These are phyloP conservation scores for Ptychochromis oligacanthus DNA, from an alignment of 2,113 vertebrate species.

Conservation along the genomic window DNA sequence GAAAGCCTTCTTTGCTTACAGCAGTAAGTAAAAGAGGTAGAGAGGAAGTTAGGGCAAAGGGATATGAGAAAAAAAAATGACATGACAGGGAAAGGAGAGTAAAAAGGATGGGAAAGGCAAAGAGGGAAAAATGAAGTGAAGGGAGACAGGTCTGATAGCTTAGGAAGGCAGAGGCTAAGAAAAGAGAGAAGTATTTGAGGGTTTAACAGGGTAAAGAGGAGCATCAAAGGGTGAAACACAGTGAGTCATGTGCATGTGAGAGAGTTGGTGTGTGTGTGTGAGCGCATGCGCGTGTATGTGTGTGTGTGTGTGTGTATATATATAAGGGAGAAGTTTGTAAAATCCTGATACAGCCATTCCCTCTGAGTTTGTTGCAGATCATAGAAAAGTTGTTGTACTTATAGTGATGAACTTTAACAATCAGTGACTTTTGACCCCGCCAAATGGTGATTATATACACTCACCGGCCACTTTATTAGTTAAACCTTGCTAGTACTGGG, in stretches of 20 bases:
- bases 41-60: not conserved
- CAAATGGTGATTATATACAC: not conserved
- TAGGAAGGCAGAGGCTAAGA: not conserved
- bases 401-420: not conserved
- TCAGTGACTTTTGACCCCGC: not conserved
- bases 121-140: not conserved
- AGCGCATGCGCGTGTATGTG: not conserved
- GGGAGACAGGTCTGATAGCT: slow-evolving; percentile 38
- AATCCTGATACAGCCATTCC: slow-evolving; percentile 19
- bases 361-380: not conserved
- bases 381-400: slow-evolving; percentile 7
- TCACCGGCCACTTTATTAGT: not conserved
- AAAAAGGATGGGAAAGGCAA: not conserved
- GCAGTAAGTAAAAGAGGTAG: not conserved
- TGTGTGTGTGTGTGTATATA: not conserved
- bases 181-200: slow-evolving; percentile 26
- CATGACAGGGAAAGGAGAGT: not conserved
- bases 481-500: not conserved
- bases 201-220: slow-evolving; percentile 35
- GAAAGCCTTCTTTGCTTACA: not conserved
- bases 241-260: not conserved
- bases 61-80: not conserved
- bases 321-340: slow-evolving; percentile 23
- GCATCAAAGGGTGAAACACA: slow-evolving; percentile 40
- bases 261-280: not conserved